Percentiles rank a stretch among this genome's conserved stretches.
phyloP scores from a whole-genome alignment of 2,113 vertebrate genomes.

The Dipodomys stephensi region DNA sequence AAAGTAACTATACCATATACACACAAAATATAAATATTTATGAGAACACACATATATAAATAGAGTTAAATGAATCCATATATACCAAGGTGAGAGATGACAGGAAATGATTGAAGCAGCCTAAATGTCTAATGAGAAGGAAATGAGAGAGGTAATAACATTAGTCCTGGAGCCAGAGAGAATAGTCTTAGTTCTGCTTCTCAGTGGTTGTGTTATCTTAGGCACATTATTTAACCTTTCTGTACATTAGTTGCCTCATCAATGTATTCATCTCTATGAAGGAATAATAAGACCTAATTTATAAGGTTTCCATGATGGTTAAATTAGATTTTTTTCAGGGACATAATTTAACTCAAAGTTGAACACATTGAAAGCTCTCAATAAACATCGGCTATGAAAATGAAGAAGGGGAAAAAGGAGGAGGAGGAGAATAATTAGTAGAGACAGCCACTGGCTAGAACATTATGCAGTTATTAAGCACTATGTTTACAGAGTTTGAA shows the following conservation, averaged over 20 bases:
- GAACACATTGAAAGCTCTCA: not conserved
- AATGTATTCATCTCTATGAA: not conserved
- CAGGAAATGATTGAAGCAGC: not conserved
- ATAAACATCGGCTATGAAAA: not conserved
- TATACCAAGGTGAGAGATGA: not conserved
- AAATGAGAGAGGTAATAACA: not conserved
- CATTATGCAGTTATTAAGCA: conserved; percentile 47
- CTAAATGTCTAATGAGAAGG: not conserved
- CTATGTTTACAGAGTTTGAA: conserved; percentile 46
- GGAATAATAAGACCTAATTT: not conserved
- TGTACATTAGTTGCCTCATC: not conserved
- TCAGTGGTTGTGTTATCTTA: not conserved
- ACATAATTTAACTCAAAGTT: conserved; percentile 8
- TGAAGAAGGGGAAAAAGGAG: not conserved
- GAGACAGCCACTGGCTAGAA: conserved; percentile 22
- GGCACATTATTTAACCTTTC: not conserved
- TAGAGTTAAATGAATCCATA: not conserved
- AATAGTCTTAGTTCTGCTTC: not conserved
- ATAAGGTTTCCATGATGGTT: not conserved
- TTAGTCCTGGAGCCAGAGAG: not conserved
- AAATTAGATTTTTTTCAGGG: not conserved
- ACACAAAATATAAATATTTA: not conserved
- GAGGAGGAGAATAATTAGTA: conserved; percentile 20
- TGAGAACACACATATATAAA: not conserved
- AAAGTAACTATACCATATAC: not conserved